Base-by-base conservation (phyloP, 2,888 invertebrate species). In the Agrilus cyanescens region DNA sequence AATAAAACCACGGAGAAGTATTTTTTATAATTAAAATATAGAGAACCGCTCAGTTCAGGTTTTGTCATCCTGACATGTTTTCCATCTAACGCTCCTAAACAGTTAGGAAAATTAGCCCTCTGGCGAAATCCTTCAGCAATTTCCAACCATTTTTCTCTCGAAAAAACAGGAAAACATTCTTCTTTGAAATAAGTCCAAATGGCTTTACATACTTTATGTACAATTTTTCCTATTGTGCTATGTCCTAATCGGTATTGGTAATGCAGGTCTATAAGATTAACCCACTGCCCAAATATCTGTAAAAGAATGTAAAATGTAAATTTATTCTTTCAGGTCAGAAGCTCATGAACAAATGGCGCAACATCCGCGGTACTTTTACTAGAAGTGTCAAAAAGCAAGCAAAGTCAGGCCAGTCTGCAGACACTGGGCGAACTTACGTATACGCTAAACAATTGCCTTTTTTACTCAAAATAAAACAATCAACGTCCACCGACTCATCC, bases 191-290 rank as follows among this genome's bases (percentile, higher is more conserved):
- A 50, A 15, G 53, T 51, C 51, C 52, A 46, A 29, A 56, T 50
- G 12, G 53, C 49, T 12, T 37, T 32, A 41, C 53, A 54, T 18
- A 53, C 51, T 45, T 55, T 52, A 47, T 50, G 39, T 8, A 55
- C 53, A 47, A 55, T 54, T 12, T 18, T 36, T 34, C 44, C 46
- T 42, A 53, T 48, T 43, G 54, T 54, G 43, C 47, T 36, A 40
- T 51, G 38, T 33, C 54, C 54, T 50, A 55, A 49, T 18, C 50
- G 52, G 44, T 50, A 57, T 36, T 33, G 52, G 45, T 52, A 54
- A 32, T 29, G 51, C 38, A 57, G 20, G 3, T 32, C 32, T 16
- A 13, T 10, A 18, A 37, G 29, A 37, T n/a, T n/a, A n/a, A n/a
- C n/a, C n/a, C n/a, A n/a, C n/a, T n/a, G n/a, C n/a, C n/a, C n/a